Base-by-base conservation (phyloP, 2,113 vertebrate species). In the Laticauda colubrina region DNA sequence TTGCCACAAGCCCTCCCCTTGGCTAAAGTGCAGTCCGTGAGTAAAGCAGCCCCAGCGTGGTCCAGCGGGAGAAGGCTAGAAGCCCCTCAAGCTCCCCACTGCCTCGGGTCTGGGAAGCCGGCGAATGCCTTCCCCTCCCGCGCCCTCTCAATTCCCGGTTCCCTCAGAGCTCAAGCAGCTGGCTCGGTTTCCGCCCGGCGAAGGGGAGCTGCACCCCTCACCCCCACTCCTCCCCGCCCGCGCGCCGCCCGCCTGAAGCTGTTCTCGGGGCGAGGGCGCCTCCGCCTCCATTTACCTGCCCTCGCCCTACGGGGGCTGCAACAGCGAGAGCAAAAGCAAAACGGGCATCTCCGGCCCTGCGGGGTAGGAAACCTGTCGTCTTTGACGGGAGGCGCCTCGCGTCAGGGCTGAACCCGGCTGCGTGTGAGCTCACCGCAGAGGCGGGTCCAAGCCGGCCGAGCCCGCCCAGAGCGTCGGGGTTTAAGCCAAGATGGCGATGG, bases 401-500 rank as follows among this genome's bases (percentile, higher is more conserved):
- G 48, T 34, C 89, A 5, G 89, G 45, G 21, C 15, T 29, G 34
- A 34, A 9, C n/a, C n/a, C 2, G 2, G 53, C 56, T 51, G 23
- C 89, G 45, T 75, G 20, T 59, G 88, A 93, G 92, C 57, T 87
- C 92, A 53, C 39, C 64, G 90, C 90, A 88, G 93, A 88, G 93
- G 90, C 93, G 53, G 90, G 55, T 0, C 45, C 26, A 48, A 9
- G 20, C 39, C 6, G 2, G 11, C 88, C 3, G 14, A 45, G 53
- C 85, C 56, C 90, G 54, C 85, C 93, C 93, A 11, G 90, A 89
- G 89, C 89, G 89, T 94, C 89, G 85, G 92, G 89, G 29, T 20
- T 4, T 1, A 7, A 7, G 0, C 0, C 21, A 48, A 24, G 1
- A 92, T 92, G 92, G 92, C 87, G 91, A 4, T 20, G 61, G 23